Conservation (phyloP, 2,113 vertebrate genomes). For the Albula goreensis region DNA sequence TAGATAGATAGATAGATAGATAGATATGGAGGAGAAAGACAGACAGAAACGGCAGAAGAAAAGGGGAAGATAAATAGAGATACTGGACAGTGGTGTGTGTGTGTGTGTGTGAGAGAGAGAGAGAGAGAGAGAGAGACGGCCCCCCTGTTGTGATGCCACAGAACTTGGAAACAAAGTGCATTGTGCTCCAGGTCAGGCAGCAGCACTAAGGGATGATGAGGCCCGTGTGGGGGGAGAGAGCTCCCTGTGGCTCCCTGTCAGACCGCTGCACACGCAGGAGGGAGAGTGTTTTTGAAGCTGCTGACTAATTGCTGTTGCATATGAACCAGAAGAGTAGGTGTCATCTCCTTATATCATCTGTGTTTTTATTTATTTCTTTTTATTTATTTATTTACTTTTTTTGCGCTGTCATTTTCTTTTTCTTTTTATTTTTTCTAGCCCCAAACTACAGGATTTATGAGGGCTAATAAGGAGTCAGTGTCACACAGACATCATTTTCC, state of each 20-base stretch:
- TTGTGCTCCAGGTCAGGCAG: background rate
- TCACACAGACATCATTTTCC: constrained; percentile 37
- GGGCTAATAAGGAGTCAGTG: constrained; percentile 25
- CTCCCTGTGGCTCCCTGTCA: constrained; percentile 15
- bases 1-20: too few relatives aligned
- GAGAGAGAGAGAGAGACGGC: background rate
- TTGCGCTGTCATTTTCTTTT: constrained; percentile 21
- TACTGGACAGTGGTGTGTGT: too few relatives aligned
- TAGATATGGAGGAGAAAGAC: too few relatives aligned
- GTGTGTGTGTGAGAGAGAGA: too few relatives aligned
- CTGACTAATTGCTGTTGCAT: background rate
- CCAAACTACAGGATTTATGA: constrained; percentile 20
- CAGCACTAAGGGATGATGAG: background rate
- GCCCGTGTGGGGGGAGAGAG: background rate
- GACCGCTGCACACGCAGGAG: background rate
- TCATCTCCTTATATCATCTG: background rate
- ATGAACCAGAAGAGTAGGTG: background rate
- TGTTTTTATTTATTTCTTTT: background rate
- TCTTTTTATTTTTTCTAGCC: constrained; percentile 29
- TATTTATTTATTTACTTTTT: background rate
- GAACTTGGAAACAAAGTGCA: background rate
- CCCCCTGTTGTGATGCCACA: background rate
- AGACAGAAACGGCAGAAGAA: too few relatives aligned
- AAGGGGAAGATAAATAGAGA: too few relatives aligned
- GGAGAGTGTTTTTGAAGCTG: background rate